phyloP scores from a whole-genome alignment of 2,797 vertebrate species.

The Pipistrellus pipistrellus region DNA sequence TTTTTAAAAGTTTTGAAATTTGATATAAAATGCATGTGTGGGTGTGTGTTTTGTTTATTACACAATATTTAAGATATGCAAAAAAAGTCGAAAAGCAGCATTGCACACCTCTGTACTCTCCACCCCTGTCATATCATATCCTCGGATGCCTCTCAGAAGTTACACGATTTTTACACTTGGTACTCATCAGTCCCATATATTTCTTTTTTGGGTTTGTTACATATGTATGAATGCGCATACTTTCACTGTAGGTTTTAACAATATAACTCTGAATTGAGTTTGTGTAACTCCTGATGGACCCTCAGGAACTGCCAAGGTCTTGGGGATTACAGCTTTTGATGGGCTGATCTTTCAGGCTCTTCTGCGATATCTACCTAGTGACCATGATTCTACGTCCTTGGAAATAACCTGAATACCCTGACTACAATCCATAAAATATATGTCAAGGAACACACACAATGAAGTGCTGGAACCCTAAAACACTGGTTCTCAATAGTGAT shows the following conservation, averaged over 20 bases:
- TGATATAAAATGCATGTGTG: background rate
- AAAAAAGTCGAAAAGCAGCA: background rate
- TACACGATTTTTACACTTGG: background rate
- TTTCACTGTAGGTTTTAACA: background rate
- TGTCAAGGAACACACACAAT: background rate
- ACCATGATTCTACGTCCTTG: background rate
- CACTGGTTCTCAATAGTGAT: accelerated
- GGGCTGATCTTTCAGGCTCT: background rate
- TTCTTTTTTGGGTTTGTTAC: background rate
- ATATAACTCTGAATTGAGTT: slow-evolving; percentile 6
- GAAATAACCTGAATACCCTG: background rate
- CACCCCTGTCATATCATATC: accelerated
- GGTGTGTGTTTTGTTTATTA: background rate
- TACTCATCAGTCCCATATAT: background rate
- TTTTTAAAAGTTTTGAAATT: background rate
- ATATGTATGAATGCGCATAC: background rate
- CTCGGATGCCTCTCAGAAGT: background rate
- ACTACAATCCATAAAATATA: background rate
- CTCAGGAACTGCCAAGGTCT: background rate
- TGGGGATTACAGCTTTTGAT: background rate
- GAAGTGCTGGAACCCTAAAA: background rate
- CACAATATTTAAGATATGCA: background rate
- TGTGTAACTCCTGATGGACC: background rate
- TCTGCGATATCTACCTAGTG: background rate
- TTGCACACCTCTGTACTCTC: background rate